Conservation (phyloP, 2,797 vertebrate genomes). For the Anguilla pacifica region DNA sequence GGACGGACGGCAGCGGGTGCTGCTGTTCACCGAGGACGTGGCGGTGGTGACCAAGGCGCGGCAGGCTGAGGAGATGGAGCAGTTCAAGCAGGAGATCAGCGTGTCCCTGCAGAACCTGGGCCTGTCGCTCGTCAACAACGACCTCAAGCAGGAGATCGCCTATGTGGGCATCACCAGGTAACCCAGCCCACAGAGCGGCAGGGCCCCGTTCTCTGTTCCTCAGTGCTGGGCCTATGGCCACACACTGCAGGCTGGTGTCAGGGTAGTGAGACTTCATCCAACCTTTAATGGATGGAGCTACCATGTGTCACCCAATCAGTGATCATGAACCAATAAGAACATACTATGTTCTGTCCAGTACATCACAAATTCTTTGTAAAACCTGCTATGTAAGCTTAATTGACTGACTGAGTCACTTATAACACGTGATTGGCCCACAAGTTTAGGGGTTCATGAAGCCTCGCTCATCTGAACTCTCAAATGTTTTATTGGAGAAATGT, state of each 20-base stretch:
- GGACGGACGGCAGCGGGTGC: constrained; percentile 89
- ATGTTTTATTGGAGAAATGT: neutral
- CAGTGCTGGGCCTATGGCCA: neutral
- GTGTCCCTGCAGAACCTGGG: constrained; percentile 91
- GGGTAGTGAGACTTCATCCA: neutral
- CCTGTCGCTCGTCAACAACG: constrained; percentile 89
- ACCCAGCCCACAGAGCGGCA: neutral
- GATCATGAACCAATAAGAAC: neutral
- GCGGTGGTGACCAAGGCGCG: constrained; percentile 88
- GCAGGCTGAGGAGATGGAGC: constrained; percentile 92
- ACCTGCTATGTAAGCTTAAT: neutral
- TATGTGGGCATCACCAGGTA: constrained; percentile 95
- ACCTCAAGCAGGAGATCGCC: constrained; percentile 85
- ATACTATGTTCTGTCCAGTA: neutral
- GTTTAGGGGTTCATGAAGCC: neutral
- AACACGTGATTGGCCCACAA: neutral
- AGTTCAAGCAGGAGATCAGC: constrained; percentile 86
- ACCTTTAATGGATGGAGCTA: neutral
- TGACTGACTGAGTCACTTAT: neutral
- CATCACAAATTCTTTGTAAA: neutral
- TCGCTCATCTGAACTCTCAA: neutral
- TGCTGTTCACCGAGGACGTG: constrained; percentile 93
- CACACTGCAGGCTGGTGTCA: neutral
- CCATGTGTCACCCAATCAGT: neutral
- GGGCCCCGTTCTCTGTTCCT: too few species aligned